Base-by-base conservation (phyloP, 2,113 vertebrate species). In the Pseudolaguvia tuberculata region DNA sequence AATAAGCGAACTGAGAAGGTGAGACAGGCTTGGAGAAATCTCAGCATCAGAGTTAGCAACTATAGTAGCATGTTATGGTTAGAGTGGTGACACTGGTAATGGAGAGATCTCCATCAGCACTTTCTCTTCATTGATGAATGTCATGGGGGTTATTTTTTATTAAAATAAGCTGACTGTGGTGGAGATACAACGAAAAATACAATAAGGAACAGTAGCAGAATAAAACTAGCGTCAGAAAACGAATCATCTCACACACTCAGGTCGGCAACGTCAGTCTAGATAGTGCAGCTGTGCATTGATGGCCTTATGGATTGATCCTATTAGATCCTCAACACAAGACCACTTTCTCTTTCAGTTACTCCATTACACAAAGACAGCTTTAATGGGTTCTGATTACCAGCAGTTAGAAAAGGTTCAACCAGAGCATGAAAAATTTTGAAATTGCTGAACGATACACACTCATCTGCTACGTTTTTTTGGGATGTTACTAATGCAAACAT, bases 11-110 rank as follows among this genome's bases (percentile, higher is more conserved):
- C 35, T 10, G 72, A 58, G 70, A 72, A 25, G 25, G 53, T 56
- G 69, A 71, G 53, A 11, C 15, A 39, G 18, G 27, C 14, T 61
- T 2, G n/a, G 23, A 80, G 76, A 29, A 76, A 77, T 79, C 83
- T n/a, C 67, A 47, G 73, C 53, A 25, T 3, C 45, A 47, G 29
- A 47, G 42, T 6, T 17, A 66, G 23, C 62, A 48, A 27, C 25
- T 47, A 42, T 42, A 42, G 39, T 42, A 35, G 45, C 51, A 47
- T 73, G 47, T 42, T 63, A 45, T 18, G 35, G 20, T 21, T 57
- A 50, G 56, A 23, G 14, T 56, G 52, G 50, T n/a, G n/a, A n/a
- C 31, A 25, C 55, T 55, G 21, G n/a, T 65, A 65, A 65, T 25
- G 59, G 48, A 53, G 21, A 55, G 31, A 65, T 55, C 18, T 17